These are phyloP conservation scores for Dysidea cf. avara DNA, from an alignment of 37 sponge, comb jelly and placozoan species.

Conservation along the genomic window DNA sequence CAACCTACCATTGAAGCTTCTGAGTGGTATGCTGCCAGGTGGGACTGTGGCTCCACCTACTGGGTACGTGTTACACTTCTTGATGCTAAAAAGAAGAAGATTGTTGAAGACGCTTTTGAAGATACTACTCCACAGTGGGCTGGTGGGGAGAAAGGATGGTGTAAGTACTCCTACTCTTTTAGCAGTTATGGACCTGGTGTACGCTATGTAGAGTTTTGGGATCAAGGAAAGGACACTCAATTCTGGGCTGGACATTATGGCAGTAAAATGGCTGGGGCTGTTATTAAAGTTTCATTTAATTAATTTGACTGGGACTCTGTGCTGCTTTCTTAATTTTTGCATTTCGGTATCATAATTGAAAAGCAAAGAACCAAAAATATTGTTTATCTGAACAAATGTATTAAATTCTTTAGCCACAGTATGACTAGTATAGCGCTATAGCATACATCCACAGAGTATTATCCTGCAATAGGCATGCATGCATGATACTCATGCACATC, in stretches of 20 bases:
- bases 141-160: constrained; percentile 52
- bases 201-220: constrained; percentile 42
- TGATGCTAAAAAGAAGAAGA: background rate
- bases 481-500: no score
- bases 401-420: no score
- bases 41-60: constrained; percentile 56
- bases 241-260: constrained; percentile 70
- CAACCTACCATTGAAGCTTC: constrained; percentile 42
- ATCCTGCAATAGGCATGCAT: no score
- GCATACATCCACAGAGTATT: no score
- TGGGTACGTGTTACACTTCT: constrained; percentile 36
- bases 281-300: constrained; percentile 19
- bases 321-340: no score
- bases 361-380: no score
- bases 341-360: no score
- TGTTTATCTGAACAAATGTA: no score
- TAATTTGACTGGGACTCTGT: no score
- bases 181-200: constrained; percentile 46
- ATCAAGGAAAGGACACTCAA: constrained; percentile 62
- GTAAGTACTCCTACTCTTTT: constrained; percentile 42
- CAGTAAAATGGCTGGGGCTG: constrained; percentile 63
- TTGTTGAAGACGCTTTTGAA: background rate
- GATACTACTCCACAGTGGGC: constrained; percentile 40
- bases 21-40: constrained; percentile 57
- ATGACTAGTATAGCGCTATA: no score